Evolutionary conservation across 2,113 vertebrate genomes (phyloP).

Genomic region (Struthidea cinerea): DNA sequence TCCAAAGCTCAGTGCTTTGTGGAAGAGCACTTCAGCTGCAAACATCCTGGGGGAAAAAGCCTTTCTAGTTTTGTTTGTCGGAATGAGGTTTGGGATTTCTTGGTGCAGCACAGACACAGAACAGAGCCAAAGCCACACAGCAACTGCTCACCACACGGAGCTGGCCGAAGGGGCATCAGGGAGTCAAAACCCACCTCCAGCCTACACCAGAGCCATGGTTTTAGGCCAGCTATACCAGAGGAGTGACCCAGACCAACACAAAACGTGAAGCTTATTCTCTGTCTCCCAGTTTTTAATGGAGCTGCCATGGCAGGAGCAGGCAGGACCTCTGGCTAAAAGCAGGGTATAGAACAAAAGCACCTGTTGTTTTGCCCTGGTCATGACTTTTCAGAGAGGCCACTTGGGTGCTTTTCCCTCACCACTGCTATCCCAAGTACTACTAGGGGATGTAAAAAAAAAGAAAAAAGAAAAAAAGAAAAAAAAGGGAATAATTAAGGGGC

Average conservation of each 20-base stretch:
- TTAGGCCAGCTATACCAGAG: not conserved
- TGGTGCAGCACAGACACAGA: not conserved
- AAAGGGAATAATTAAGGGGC: conserved; percentile 60
- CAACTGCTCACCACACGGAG: fast-evolving
- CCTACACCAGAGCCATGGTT: not conserved
- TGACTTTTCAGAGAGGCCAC: conserved; percentile 62
- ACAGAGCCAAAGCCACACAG: not conserved
- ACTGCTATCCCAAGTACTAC: conserved; percentile 9
- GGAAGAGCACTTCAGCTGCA: not conserved
- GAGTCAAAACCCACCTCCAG: not conserved
- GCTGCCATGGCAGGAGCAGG: not conserved
- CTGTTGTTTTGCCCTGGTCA: conserved; percentile 68
- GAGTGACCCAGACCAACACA: not conserved
- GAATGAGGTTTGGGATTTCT: not conserved
- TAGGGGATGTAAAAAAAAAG: not conserved
- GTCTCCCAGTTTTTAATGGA: not conserved
- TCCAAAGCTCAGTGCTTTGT: not conserved
- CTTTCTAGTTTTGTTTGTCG: not conserved
- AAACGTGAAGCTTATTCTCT: not conserved
- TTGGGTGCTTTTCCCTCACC: conserved; percentile 25
- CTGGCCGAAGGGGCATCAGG: not conserved
- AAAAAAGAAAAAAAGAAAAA: conserved; percentile 37
- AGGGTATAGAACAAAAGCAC: conserved; percentile 68
- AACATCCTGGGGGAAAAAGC: not conserved
- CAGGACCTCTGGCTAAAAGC: conserved; percentile 24